phyloP scores from a whole-genome alignment of 2,113 vertebrate species.

The Macheiramphus alcinus region DNA sequence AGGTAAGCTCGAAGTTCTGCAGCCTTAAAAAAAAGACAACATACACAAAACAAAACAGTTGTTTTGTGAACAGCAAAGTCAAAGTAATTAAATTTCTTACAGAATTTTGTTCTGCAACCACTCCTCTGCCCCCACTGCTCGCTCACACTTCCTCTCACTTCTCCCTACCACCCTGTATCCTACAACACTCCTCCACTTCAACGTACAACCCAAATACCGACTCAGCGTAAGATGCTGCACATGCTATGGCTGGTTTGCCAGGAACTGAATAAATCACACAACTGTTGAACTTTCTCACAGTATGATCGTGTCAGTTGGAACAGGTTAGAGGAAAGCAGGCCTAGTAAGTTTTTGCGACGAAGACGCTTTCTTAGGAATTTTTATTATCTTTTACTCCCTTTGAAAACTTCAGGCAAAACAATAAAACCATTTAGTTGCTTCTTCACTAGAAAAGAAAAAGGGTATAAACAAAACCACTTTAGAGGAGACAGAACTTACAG shows the following conservation, averaged over 20 bases:
- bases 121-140: not conserved
- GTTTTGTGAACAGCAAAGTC: not conserved
- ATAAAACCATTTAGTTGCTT: not conserved
- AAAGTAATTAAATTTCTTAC: not conserved
- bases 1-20: slow-evolving; percentile 91
- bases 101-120: not conserved
- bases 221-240: not conserved
- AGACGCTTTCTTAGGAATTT: not conserved
- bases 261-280: not conserved
- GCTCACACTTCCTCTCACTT: not conserved
- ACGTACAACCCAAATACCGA: accelerated
- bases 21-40: slow-evolving; percentile 72
- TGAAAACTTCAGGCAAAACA: not conserved
- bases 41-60: not conserved
- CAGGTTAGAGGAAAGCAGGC: not conserved
- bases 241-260: not conserved
- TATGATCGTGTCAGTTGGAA: accelerated
- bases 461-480: not conserved
- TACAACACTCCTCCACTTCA: too few relatives aligned
- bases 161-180: not conserved
- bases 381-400: not conserved
- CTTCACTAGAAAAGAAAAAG: not conserved
- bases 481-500: not conserved
- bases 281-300: not conserved
- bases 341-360: not conserved